Conservation (phyloP, 1,140 invertebrate genomes). For the Aporrectodea caliginosa region DNA sequence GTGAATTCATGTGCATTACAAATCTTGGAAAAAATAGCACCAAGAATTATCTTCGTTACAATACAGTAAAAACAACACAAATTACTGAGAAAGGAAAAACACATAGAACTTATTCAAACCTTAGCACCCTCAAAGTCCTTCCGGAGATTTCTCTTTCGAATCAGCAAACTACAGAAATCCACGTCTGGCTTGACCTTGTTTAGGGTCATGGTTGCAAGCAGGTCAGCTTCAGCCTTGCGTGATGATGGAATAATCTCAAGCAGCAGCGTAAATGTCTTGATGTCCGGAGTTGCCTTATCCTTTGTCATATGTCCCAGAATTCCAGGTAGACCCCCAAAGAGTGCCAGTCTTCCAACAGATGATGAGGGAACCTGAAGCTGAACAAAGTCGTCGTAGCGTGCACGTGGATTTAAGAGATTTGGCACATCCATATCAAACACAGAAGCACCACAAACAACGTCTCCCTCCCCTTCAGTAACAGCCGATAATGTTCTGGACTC, state of each 20-base stretch:
- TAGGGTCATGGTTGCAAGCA: conserved; percentile 62
- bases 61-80: neutral
- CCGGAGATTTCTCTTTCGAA: conserved; percentile 70
- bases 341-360: conserved; percentile 58
- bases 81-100: conserved; percentile 16
- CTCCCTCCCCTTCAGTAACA: no score
- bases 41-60: neutral
- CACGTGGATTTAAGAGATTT: conserved; percentile 31
- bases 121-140: conserved; percentile 65
- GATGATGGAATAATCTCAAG: conserved; percentile 68
- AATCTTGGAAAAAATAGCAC: neutral
- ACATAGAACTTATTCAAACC: conserved; percentile 57
- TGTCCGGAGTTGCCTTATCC: conserved; percentile 66
- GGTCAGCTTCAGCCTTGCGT: conserved; percentile 63
- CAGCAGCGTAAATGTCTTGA: conserved; percentile 74
- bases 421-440: conserved; percentile 21
- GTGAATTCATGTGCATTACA: conserved; percentile 23
- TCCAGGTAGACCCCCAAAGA: conserved; percentile 75
- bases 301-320: conserved; percentile 69
- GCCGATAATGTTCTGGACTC: no score
- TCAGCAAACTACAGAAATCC: conserved; percentile 79
- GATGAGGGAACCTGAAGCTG: conserved; percentile 1
- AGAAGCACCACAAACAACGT: no score
- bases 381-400: conserved; percentile 25
- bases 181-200: conserved; percentile 66